Conservation (phyloP, 1,140 invertebrate genomes). For the Drosophila arizonae region DNA sequence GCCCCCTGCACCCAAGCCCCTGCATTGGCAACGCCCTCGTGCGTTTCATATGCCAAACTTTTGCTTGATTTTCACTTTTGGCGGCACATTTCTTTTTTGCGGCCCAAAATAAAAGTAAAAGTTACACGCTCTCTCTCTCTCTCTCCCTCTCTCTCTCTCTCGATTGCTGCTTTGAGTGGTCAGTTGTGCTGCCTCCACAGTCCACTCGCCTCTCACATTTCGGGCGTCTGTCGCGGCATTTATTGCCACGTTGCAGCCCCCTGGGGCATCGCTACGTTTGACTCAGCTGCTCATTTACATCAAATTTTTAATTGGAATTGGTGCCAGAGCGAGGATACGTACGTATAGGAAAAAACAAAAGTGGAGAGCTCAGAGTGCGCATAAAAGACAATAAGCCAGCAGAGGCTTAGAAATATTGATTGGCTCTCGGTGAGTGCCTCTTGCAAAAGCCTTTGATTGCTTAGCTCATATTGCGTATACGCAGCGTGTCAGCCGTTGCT, state of each 20-base stretch:
- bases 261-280: conserved; percentile 54
- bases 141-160: no score
- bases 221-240: conserved; percentile 70
- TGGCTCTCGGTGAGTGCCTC: conserved; percentile 14
- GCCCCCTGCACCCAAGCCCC: neutral
- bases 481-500: neutral
- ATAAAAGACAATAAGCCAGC: conserved; percentile 32
- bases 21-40: conserved; percentile 32
- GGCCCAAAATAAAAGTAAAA: conserved; percentile 76
- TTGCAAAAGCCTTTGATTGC: conserved; percentile 5
- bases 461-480: conserved; percentile 2
- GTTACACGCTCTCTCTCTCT: conserved; percentile 23
- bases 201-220: conserved; percentile 27
- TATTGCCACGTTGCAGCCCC: conserved; percentile 68
- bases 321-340: conserved; percentile 16
- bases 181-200: conserved; percentile 12
- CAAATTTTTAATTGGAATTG: conserved; percentile 80
- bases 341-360: neutral
- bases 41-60: conserved; percentile 37
- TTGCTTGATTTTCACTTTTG: conserved; percentile 79
- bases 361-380: neutral
- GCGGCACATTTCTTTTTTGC: conserved; percentile 64
- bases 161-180: conserved; percentile 37
- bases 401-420: conserved; percentile 41
- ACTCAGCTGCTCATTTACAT: conserved; percentile 75